Base-by-base conservation (phyloP, 2,797 vertebrate species). In the Gadopsis marmoratus region DNA sequence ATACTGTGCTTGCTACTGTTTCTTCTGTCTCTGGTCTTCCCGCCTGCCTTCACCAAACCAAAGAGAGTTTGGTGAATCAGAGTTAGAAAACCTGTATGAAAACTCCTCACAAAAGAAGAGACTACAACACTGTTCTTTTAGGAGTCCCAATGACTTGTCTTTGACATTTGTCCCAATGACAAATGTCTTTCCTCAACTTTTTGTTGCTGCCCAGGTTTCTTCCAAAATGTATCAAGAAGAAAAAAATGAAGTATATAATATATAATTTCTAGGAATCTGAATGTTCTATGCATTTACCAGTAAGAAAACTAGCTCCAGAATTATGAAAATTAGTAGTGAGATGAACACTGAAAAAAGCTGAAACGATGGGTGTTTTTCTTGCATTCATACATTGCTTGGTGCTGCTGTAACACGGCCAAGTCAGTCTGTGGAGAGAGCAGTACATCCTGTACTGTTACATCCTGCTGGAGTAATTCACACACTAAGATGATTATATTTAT, bases 401-500 rank as follows among this genome's bases (percentile, higher is more conserved):
- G 55, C 68, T 62, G 74, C 45, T 62, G 17, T 37, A 5, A 55
- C 50, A 41, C 50, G 67, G 50, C 13, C 35, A 56, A 63, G 13
- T 58, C 47, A 23, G 19, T 58, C n/a, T 68, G 59, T 53, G 31
- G 37, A 60, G 16, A 59, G 53, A 51, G 14, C 19, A 12, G 50
- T 10, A 29, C 39, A 11, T 31, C 37, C 50, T 50, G 17, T 33
- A 26, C 5, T 37, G 11, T 33, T 50, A 37, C 5, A 62, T 35
- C 19, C 41, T 21, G 50, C 29, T n/a, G 11, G 4, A 48, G 31
- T 29, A 19, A 47, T 39, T 79, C 21, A 63, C 7, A 51, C 29
- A 39, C 37, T 13, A 17, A 58, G 11, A 68, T 41, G 65, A 78
- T 60, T 54, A n/a, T 48, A 55, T 74, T 55, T 23, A 61, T 64